phyloP scores from a whole-genome alignment of 2,888 invertebrate genomes.

The Drosophila leonis region DNA sequence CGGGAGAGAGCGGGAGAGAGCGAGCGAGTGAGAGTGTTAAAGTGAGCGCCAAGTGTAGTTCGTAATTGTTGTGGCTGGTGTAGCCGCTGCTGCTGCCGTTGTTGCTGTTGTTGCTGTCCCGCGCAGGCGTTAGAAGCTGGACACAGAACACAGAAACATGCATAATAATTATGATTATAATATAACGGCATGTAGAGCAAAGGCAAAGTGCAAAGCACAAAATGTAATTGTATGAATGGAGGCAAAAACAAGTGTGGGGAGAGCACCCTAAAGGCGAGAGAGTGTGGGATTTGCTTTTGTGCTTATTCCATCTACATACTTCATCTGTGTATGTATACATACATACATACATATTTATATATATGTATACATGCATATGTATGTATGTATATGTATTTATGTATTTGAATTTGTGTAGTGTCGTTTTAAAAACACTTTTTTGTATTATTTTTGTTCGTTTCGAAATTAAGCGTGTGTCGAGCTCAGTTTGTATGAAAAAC shows the following conservation, averaged over 20 bases:
- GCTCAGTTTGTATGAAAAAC: conserved; percentile 79
- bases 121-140: conserved; percentile 63
- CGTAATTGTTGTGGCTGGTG: conserved; percentile 25
- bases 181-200: conserved; percentile 75
- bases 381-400: not conserved
- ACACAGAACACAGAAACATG: conserved; percentile 58
- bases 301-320: conserved; percentile 34
- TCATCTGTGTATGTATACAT: conserved; percentile 1
- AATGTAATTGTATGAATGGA: conserved; percentile 59
- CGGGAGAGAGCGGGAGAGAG: not conserved
- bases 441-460: conserved; percentile 70
- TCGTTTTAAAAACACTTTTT: conserved; percentile 61
- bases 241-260: conserved; percentile 30
- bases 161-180: conserved; percentile 65
- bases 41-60: conserved; percentile 41
- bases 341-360: not conserved
- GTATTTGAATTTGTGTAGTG: conserved; percentile 48
- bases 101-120: conserved; percentile 12
- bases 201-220: conserved; percentile 62
- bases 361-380: not conserved
- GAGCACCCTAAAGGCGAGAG: conserved; percentile 29
- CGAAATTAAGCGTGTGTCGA: conserved; percentile 62
- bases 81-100: conserved; percentile 10
- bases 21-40: conserved; percentile 2
- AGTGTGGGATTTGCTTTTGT: conserved; percentile 51